phyloP scores from a whole-genome alignment of 2,888 invertebrate species.

The Sipha maydis region DNA sequence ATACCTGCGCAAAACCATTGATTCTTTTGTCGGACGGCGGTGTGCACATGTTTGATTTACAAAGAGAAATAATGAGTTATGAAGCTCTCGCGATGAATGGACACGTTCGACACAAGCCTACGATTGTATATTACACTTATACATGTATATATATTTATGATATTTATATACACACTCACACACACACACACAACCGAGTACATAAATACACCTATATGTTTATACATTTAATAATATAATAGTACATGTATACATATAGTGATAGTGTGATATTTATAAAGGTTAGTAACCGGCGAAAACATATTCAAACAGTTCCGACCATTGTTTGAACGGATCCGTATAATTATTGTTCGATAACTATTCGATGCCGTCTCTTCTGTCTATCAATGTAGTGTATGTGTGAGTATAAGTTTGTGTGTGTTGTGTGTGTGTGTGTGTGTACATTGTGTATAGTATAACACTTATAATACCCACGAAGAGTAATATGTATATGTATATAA shows the following conservation, averaged over 20 bases:
- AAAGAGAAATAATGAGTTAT: conserved; percentile 26
- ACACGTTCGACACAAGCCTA: conserved; percentile 26
- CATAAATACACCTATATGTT: background rate
- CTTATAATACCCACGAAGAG: background rate
- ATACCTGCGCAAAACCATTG: background rate
- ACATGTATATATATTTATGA: background rate
- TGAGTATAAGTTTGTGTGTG: too few species aligned
- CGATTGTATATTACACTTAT: conserved; percentile 8
- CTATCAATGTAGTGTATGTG: too few species aligned
- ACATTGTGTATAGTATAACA: background rate
- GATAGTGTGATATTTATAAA: conserved; percentile 1
- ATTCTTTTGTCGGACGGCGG: background rate
- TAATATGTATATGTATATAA: background rate
- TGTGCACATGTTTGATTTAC: conserved; percentile 8
- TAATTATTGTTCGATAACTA: conserved; percentile 31
- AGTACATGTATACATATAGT: too few species aligned
- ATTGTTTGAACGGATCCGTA: conserved; percentile 36
- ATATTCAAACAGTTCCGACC: conserved; percentile 15
- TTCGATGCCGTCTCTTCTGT: conserved; percentile 2
- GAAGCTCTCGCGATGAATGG: conserved; percentile 31
- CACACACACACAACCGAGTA: background rate
- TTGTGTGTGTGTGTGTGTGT: background rate
- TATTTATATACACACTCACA: too few species aligned
- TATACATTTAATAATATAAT: conserved; percentile 11
- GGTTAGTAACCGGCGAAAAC: conserved; percentile 42